These are phyloP conservation scores for Tipula unca DNA, from an alignment of 2,888 invertebrate genomes.

Conservation along the genomic window DNA sequence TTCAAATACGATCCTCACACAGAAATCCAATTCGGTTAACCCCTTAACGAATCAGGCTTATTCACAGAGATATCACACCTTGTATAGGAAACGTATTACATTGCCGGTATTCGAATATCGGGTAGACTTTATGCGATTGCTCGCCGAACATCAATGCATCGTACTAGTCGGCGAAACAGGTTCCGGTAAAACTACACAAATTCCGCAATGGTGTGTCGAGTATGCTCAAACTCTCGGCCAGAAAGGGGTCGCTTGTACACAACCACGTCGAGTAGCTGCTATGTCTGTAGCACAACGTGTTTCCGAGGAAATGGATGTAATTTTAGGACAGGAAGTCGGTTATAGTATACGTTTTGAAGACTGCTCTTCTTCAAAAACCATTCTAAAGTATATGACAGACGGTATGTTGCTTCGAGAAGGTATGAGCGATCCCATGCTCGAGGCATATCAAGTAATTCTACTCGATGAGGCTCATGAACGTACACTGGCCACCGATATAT, in stretches of 20 bases:
- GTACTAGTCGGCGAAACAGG: constrained; percentile 98
- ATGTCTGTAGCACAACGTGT: constrained; percentile 99
- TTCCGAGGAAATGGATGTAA: constrained; percentile 99
- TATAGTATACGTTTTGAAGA: constrained; percentile 99
- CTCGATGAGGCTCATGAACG: constrained; percentile 99
- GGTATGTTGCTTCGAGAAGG: constrained; percentile 99
- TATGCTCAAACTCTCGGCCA: constrained; percentile 56
- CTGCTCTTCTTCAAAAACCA: constrained; percentile 88
- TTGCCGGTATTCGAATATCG: constrained; percentile 98
- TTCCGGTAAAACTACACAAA: constrained; percentile 99
- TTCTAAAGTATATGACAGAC: constrained; percentile 98
- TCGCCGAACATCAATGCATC: constrained; percentile 89
- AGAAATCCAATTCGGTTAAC: constrained; percentile 49
- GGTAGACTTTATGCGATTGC: constrained; percentile 86
- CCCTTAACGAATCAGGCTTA: constrained; percentile 75
- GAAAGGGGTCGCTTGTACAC: constrained; percentile 91
- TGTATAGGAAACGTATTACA: constrained; percentile 78
- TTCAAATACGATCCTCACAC: constrained; percentile 34
- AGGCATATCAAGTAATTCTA: constrained; percentile 82
- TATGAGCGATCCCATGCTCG: constrained; percentile 98
- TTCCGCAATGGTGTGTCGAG: constrained; percentile 92
- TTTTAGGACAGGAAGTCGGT: constrained; percentile 83
- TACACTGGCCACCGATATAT: constrained; percentile 94
- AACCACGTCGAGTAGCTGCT: constrained; percentile 94
- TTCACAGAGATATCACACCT: constrained; percentile 80